Evolutionary conservation across 1,140 invertebrate genomes (phyloP), one percentile per base, ranked within the genome.

Genomic region (Drosophila serrata): DNA sequence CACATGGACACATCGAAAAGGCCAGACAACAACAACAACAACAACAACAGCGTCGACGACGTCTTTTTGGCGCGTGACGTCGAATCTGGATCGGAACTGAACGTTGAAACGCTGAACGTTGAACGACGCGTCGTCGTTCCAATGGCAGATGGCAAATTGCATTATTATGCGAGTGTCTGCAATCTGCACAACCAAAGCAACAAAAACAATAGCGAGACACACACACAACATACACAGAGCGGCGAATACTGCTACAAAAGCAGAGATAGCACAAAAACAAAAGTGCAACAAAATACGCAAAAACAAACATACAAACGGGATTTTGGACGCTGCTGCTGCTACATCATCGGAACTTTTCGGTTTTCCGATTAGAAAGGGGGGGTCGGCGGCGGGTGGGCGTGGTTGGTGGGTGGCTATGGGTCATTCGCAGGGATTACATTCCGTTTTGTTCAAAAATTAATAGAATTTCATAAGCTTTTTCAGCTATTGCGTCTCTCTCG

Each of bases 151-250:
- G 87, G 86, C 87, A 87, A 90, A 90, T 90, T 90, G 87, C 86
- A 90, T 91, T 91, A 91, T 91, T 91, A 91, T 91, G 90, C 88
- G 81, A 91, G 85, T 91, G 88, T 91, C 88, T 91, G 88, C 82
- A 91, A 82, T 88, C 88, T 91, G 88, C 75, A 91, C 55, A 81
- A 49, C 80, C 76, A 74, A 22, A 75, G 68, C 51, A 73, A 65
- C 22, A 69, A 53, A 24, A 79, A 61, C 53, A 74, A 68, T 22
- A 48, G 11, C 15, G 43, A 72, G 8, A 45, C 27, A 33, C 27
- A 72, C 17, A 64, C 37, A 42, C 53, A 35, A 17, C 22, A 57
- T 37, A 56, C 40, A 33, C 17, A 48, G 40, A 43, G 29, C 61
- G 17, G 57, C 19, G 49, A 37, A 43, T 12, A 67, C n/a, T 56